Evolutionary conservation across 1,140 invertebrate species (phyloP), one percentile per base, ranked within the genome.

Genomic region (Bradysia coprophila): DNA sequence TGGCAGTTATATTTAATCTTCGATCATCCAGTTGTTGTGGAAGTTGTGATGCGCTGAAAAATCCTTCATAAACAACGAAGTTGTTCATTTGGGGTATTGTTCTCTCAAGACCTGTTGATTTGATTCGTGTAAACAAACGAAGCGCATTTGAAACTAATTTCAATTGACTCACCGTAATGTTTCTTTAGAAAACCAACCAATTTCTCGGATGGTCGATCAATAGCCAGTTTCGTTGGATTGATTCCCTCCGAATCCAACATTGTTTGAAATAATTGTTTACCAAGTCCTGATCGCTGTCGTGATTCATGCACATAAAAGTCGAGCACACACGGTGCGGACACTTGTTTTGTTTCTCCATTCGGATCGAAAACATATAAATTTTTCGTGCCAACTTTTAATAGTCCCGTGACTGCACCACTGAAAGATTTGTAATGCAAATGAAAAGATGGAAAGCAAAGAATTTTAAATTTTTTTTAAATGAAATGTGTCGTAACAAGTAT

Each of bases 161-260:
- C 8, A 31, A 9, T 9, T 31, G 8, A 45, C 2, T 57, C 40
- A 34, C 67, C 67, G 53, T 91, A 94, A 61, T 93, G 80, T 58
- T 89, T 91, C 10, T 66, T 63, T 1, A 95, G 61, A 58, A 95
- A 95, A 16, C 69, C 71, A 31, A 88, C 63, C 49, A 93, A 81
- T 57, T 92, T 93, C 21, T 76, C 71, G 0, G 88, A 92, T 0
- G 91, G 91, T 41, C 84, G 70, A 59, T 95, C 90, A 46, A 95
- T 82, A 1, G 90, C 88, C 43, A 93, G 63, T 57, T 87, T 75
- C 0, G 72, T 57, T 1, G 83, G 75, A 20, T 60, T 57, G 15
- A 79, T 64, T 45, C 77, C 69, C 61, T 83, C 75, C 44, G 78
- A 69, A 64, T 62, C 71, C 15, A 91, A 54, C 84, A 90, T 89